These are phyloP conservation scores for Tympanoctomys barrerae DNA, from an alignment of 2,797 vertebrate species.

Conservation along the genomic window DNA sequence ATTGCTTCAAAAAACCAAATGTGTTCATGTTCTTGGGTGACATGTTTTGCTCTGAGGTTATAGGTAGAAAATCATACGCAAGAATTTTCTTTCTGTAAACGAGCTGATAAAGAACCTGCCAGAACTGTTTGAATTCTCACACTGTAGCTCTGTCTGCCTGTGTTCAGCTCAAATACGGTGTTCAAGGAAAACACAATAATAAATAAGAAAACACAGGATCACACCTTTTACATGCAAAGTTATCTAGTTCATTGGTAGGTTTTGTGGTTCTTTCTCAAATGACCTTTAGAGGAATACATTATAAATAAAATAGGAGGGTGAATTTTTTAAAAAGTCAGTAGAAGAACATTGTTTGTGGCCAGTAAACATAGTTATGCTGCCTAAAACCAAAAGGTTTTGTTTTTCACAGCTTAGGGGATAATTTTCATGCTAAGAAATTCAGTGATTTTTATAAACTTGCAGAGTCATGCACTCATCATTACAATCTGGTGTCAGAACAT, in stretches of 20 bases:
- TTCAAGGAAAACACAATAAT: conserved; percentile 46
- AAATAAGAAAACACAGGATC: conserved; percentile 2
- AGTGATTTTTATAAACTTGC: conserved; percentile 36
- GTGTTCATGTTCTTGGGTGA: neutral
- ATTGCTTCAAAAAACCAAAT: conserved; percentile 61
- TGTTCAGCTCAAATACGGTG: conserved; percentile 32
- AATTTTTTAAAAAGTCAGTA: neutral
- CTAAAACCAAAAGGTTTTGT: conserved; percentile 1
- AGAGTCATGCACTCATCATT: neutral
- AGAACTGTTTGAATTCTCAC: conserved; percentile 45
- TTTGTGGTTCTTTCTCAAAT: conserved; percentile 26
- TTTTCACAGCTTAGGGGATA: conserved; percentile 29
- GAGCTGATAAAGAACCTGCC: conserved; percentile 42
- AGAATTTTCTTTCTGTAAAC: conserved; percentile 26
- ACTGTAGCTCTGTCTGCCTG: neutral
- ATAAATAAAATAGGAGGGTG: conserved; percentile 43
- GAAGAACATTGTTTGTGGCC: neutral
- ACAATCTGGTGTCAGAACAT: conserved; percentile 19
- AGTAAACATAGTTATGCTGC: neutral
- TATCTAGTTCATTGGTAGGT: conserved; percentile 16
- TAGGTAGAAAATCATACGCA: conserved; percentile 1
- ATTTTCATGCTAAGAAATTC: neutral
- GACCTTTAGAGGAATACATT: conserved; percentile 24
- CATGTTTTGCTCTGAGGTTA: conserved; percentile 24
- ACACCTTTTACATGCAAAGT: neutral